Percentiles rank a stretch among this genome's conserved stretches.
These are phyloP conservation scores for Papilio gigon DNA, from an alignment of 2,888 invertebrate species.

Conservation along the genomic window DNA sequence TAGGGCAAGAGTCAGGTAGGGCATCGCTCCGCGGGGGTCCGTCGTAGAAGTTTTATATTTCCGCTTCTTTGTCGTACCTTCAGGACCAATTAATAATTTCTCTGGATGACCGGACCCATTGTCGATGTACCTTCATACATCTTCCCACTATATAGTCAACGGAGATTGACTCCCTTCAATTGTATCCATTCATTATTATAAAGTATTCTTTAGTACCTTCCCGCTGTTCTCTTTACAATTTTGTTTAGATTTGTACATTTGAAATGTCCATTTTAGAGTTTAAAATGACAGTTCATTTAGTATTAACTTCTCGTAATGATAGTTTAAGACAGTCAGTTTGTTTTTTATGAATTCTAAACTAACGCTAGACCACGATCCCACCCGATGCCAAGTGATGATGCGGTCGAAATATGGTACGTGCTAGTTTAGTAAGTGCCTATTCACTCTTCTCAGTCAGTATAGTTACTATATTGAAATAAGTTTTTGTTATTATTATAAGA, in stretches of 20 bases:
- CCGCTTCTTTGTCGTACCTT: slow-evolving; percentile 79
- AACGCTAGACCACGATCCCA: no score
- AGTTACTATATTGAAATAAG: slow-evolving; percentile 35
- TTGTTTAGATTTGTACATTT: slow-evolving; percentile 38
- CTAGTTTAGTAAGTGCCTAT: no score
- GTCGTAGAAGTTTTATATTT: slow-evolving; percentile 80
- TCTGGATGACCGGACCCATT: slow-evolving; percentile 80
- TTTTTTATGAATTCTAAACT: no score
- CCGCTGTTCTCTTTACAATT: slow-evolving; percentile 54
- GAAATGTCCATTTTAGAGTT: slow-evolving; percentile 24
- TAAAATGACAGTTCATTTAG: neutral
- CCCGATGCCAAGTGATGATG: no score
- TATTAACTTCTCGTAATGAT: slow-evolving; percentile 15
- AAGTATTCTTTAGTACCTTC: slow-evolving; percentile 68
- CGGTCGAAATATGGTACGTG: no score
- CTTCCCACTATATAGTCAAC: slow-evolving; percentile 67
- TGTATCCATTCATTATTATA: slow-evolving; percentile 76
- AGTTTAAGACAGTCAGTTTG: slow-evolving; percentile 14
- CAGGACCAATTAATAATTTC: slow-evolving; percentile 80
- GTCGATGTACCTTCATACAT: slow-evolving; percentile 64
- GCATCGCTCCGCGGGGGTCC: slow-evolving; percentile 75
- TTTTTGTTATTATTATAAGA: slow-evolving; percentile 19
- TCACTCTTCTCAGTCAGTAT: no score
- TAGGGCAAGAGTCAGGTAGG: slow-evolving; percentile 81
- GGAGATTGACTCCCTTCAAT: slow-evolving; percentile 79